Evolutionary conservation across 2,113 vertebrate species (phyloP).

Genomic region (Synodontis membranacea): DNA sequence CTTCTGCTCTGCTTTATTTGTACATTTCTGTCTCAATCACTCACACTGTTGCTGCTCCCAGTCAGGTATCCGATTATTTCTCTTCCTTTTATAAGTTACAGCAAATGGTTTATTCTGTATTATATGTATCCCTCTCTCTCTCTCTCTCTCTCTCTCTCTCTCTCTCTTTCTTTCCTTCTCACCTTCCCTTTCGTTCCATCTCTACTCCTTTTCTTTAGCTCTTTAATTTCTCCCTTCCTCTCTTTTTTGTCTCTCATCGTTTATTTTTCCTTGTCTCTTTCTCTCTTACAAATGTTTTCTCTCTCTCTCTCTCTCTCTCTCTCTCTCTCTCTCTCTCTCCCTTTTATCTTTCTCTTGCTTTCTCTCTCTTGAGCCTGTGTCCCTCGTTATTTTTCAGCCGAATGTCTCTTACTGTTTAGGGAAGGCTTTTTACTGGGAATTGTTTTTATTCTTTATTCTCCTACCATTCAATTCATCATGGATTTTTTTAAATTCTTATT

Average conservation of each 20-base stretch:
- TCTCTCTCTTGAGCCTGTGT: neutral
- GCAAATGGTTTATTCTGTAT: neutral
- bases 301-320: neutral
- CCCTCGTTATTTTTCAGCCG: neutral
- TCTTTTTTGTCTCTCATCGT: neutral
- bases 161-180: neutral
- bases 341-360: neutral
- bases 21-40: neutral
- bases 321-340: neutral
- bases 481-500: neutral
- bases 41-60: neutral
- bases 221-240: neutral
- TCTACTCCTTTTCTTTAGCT: neutral
- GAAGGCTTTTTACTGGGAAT: neutral
- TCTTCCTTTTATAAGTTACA: neutral
- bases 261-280: neutral
- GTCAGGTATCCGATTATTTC: neutral
- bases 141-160: neutral
- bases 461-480: neutral
- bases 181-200: neutral
- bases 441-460: neutral
- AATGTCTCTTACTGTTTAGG: neutral
- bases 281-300: neutral
- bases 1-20: constrained; percentile 18
- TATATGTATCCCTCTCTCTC: neutral